These are phyloP conservation scores for Glaucopsyche alexis DNA, from an alignment of 2,888 invertebrate species.

Conservation along the genomic window DNA sequence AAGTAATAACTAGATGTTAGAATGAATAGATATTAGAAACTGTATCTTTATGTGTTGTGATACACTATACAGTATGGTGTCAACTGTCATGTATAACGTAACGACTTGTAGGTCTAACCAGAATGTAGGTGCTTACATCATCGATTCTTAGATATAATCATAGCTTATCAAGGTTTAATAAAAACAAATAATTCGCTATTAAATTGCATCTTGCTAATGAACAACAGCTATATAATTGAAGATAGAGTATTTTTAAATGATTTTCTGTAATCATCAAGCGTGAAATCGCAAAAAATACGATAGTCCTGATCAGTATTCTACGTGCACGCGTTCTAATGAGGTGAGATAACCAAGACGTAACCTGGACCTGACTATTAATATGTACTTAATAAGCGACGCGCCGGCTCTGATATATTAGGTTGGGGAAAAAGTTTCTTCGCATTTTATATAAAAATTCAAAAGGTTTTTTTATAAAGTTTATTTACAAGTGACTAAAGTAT, in stretches of 20 bases:
- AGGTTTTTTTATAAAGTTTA: too few relatives aligned
- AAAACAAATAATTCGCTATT: slow-evolving; percentile 22
- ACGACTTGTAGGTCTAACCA: too few relatives aligned
- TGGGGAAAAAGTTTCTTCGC: too few relatives aligned
- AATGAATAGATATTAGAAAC: too few relatives aligned
- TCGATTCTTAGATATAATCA: background rate
- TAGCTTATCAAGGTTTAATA: background rate
- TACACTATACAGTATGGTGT: too few relatives aligned
- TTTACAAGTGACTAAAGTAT: too few relatives aligned
- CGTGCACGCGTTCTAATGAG: slow-evolving; percentile 21
- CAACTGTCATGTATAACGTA: too few relatives aligned
- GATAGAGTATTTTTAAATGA: slow-evolving; percentile 3
- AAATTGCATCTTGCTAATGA: slow-evolving; percentile 5
- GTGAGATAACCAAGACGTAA: slow-evolving; percentile 16
- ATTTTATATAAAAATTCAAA: too few relatives aligned
- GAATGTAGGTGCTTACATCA: background rate
- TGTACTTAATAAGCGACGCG: slow-evolving; percentile 4
- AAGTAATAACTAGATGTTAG: too few relatives aligned
- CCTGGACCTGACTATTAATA: slow-evolving; percentile 23
- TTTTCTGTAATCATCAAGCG: slow-evolving; percentile 22
- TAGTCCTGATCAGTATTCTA: slow-evolving; percentile 19
- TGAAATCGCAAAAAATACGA: slow-evolving; percentile 5
- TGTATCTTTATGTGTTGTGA: too few relatives aligned
- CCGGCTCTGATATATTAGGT: background rate
- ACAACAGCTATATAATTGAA: background rate